Evolutionary conservation across 2,113 vertebrate species (phyloP).

Genomic region (Pomatorhinus ruficollis): DNA sequence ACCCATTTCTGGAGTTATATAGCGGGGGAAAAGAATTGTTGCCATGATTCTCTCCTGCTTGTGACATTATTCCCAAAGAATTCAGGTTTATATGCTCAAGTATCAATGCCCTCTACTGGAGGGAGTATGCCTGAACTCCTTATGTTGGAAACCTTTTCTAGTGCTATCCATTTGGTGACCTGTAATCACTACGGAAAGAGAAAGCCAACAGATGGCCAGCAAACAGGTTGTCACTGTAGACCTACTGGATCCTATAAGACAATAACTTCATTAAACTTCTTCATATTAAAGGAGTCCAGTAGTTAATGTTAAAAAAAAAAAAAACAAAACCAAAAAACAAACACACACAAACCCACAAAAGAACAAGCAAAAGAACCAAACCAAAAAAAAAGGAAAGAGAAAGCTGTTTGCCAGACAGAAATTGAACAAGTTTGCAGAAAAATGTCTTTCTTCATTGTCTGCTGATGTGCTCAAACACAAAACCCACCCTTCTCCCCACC

Average conservation of each 20-base stretch:
- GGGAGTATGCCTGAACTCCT: neutral
- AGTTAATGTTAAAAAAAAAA: neutral
- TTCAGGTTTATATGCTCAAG: neutral
- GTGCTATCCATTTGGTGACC: neutral
- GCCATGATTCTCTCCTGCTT: neutral
- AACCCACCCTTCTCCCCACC: rapidly evolving
- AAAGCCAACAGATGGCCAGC: neutral
- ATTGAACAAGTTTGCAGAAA: neutral
- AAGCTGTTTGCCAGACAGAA: neutral
- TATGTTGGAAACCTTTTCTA: neutral
- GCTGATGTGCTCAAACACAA: neutral
- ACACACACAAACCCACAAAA: neutral
- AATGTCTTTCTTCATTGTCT: neutral
- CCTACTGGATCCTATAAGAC: neutral
- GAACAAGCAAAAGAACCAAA: neutral
- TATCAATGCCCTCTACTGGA: conserved; percentile 19
- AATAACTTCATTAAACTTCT: neutral
- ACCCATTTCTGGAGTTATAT: neutral
- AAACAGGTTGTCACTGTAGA: neutral
- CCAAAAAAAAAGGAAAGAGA: neutral
- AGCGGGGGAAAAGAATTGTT: neutral
- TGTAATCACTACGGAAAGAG: neutral
- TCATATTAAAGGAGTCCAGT: neutral
- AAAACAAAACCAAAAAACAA: neutral
- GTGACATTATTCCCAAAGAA: neutral